These are phyloP conservation scores for Leucoptera coffeella DNA, from an alignment of 2,888 invertebrate species.

Conservation along the genomic window DNA sequence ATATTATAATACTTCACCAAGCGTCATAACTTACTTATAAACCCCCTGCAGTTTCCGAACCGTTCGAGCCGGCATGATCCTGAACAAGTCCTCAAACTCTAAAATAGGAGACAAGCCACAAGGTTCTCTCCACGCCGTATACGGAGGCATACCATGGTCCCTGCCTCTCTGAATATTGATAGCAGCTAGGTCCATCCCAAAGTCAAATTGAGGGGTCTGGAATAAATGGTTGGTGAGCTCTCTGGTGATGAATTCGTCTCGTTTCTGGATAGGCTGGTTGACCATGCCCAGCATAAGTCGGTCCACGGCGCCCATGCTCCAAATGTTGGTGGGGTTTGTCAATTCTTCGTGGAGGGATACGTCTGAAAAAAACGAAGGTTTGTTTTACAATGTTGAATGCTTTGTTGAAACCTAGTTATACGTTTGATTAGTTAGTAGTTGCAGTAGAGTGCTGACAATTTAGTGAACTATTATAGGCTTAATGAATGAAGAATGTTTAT, in stretches of 20 bases:
- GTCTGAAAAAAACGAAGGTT: no score
- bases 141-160: slow-evolving; percentile 80
- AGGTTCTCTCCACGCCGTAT: slow-evolving; percentile 72
- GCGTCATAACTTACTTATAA: slow-evolving; percentile 29
- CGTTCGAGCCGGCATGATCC: slow-evolving; percentile 59
- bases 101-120: slow-evolving; percentile 65
- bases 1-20: background rate
- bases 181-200: slow-evolving; percentile 82
- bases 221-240: slow-evolving; percentile 81
- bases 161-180: slow-evolving; percentile 81
- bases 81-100: slow-evolving; percentile 65
- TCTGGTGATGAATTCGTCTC: slow-evolving; percentile 76
- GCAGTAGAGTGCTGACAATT: no score
- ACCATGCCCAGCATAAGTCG: slow-evolving; percentile 70
- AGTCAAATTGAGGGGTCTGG: slow-evolving; percentile 62
- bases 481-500: no score
- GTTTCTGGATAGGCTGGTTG: slow-evolving; percentile 68
- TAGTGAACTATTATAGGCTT: no score
- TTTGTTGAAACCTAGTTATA: no score
- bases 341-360: slow-evolving; percentile 76
- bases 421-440: no score
- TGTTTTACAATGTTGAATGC: no score
- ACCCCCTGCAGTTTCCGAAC: slow-evolving; percentile 56
- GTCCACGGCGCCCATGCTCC: slow-evolving; percentile 74
- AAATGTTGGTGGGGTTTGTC: slow-evolving; percentile 63